phyloP scores from a whole-genome alignment of 2,113 vertebrate genomes.

The Daubentonia madagascariensis region DNA sequence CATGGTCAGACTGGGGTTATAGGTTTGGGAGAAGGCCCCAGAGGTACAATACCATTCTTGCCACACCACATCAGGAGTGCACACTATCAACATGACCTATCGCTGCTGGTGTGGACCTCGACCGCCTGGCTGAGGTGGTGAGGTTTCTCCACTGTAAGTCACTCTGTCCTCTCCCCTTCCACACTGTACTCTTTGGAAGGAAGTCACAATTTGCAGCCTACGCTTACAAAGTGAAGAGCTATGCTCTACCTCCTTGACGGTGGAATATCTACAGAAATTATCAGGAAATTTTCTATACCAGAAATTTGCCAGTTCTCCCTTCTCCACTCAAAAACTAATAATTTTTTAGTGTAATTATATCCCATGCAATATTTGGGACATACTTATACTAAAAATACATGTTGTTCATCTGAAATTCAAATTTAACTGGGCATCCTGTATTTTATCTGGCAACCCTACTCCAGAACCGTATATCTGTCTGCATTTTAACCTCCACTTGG shows the following conservation, averaged over 20 bases:
- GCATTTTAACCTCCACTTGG: too few relatives aligned
- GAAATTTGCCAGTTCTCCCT: background rate
- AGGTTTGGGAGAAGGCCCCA: background rate
- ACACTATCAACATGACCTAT: background rate
- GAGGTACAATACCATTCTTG: too few relatives aligned
- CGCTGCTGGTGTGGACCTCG: background rate
- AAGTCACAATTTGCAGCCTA: too few relatives aligned
- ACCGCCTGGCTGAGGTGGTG: too few relatives aligned
- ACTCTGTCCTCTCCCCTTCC: background rate
- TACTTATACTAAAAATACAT: too few relatives aligned
- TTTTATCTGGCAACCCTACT: too few relatives aligned
- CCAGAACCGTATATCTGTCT: too few relatives aligned
- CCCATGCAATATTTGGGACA: too few relatives aligned
- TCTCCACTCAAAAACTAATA: background rate
- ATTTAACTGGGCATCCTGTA: background rate
- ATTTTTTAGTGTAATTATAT: background rate
- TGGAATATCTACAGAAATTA: background rate
- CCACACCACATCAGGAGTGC: too few relatives aligned
- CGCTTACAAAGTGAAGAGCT: background rate
- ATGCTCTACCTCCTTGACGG: too few relatives aligned
- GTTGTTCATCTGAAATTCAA: background rate
- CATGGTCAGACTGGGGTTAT: too few relatives aligned
- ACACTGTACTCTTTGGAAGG: too few relatives aligned
- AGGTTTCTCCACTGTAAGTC: background rate
- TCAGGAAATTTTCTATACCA: background rate